Percentiles rank a stretch among this genome's conserved stretches.
phyloP scores from a whole-genome alignment of 1,140 invertebrate species.

The Hyles vespertilio region DNA sequence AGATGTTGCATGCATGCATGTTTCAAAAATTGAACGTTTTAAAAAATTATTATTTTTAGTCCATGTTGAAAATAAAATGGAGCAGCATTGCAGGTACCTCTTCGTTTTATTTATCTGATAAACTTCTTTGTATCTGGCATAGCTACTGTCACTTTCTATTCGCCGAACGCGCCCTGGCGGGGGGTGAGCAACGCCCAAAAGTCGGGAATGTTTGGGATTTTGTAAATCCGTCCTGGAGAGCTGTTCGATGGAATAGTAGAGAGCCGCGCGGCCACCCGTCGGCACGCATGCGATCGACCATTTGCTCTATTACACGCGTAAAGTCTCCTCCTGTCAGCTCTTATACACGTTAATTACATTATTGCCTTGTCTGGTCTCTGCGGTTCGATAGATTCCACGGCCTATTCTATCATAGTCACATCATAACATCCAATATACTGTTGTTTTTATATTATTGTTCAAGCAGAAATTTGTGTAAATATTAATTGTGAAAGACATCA shows the following conservation, averaged over 20 bases:
- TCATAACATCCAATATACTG: no score
- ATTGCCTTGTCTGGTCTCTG: not conserved
- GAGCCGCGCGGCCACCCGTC: conserved; percentile 34
- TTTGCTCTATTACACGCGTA: conserved; percentile 41
- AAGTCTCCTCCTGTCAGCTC: not conserved
- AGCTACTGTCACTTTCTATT: not conserved
- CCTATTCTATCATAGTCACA: no score
- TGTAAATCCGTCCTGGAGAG: conserved; percentile 16
- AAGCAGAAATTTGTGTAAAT: no score
- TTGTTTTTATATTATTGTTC: no score
- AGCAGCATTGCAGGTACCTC: no score
- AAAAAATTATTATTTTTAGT: no score
- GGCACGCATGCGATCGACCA: conserved; percentile 51
- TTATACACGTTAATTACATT: not conserved
- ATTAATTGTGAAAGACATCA: no score
- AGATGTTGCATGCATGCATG: no score
- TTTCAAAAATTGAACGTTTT: no score
- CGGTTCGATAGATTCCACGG: not conserved
- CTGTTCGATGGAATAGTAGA: conserved; percentile 36
- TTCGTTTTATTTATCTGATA: no score
- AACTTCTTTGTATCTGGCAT: not conserved
- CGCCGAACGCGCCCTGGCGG: conserved; percentile 22
- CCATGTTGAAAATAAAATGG: no score
- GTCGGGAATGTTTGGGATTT: conserved; percentile 31
- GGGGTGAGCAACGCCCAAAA: conserved; percentile 25